Evolutionary conservation across 30 jellyfish, hydroid and myxozoan species (phyloP).

Genomic region (Sanderia malayensis): DNA sequence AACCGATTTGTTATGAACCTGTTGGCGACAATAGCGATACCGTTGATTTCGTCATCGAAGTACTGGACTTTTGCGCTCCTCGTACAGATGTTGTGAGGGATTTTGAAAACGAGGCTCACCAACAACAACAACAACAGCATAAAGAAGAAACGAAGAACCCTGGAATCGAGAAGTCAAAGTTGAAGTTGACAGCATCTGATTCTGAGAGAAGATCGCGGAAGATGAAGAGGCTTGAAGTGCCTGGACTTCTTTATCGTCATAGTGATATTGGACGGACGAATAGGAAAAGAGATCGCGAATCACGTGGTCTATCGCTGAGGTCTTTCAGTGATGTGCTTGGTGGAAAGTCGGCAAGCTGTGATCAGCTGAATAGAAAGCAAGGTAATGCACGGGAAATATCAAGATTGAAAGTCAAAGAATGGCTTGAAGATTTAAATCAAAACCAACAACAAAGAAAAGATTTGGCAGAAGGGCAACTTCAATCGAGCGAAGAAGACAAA

Average conservation of each 20-base stretch:
- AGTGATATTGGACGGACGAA: background rate
- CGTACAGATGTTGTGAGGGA: constrained; percentile 11
- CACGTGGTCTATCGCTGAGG: constrained; percentile 49
- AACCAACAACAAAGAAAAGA: background rate
- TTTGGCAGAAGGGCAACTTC: background rate
- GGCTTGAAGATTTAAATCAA: constrained; percentile 45
- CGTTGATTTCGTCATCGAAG: constrained; percentile 2
- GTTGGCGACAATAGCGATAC: background rate
- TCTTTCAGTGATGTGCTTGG: constrained; percentile 35
- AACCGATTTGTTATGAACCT: background rate
- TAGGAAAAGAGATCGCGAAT: constrained; percentile 10
- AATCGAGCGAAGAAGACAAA: background rate
- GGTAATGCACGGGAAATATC: constrained; percentile 28
- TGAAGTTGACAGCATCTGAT: background rate
- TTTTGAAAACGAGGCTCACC: background rate
- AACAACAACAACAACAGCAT: too few species aligned
- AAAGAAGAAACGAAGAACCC: background rate
- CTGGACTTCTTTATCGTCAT: background rate
- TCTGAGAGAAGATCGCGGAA: background rate
- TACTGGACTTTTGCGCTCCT: constrained; percentile 29
- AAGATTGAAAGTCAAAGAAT: constrained; percentile 39
- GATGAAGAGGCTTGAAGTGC: background rate
- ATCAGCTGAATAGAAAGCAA: constrained; percentile 6
- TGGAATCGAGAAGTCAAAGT: background rate
- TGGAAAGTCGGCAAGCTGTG: constrained; percentile 49